Evolutionary conservation across 2,797 vertebrate genomes (phyloP).

Genomic region (Odontamblyopus lacepedii): DNA sequence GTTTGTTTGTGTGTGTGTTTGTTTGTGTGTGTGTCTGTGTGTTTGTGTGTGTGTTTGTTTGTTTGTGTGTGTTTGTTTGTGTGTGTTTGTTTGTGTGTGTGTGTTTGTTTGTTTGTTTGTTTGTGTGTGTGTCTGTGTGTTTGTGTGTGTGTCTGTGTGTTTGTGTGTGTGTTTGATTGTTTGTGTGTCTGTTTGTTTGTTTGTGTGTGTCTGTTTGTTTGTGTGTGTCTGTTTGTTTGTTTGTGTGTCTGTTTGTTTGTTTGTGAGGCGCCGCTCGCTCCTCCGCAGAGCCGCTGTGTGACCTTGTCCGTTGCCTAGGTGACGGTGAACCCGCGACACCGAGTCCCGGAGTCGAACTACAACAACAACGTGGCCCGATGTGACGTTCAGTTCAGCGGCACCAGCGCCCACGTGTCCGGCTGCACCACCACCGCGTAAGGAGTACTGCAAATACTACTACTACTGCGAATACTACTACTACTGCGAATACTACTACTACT

Average conservation of each 20-base stretch:
- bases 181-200: slow-evolving; percentile 51
- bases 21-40: no score
- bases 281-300: no score
- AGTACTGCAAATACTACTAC: neutral
- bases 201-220: slow-evolving; percentile 33
- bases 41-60: no score
- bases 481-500: no score
- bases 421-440: slow-evolving; percentile 76
- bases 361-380: slow-evolving; percentile 82
- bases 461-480: neutral
- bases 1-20: no score
- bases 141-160: slow-evolving; percentile 52
- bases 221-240: slow-evolving; percentile 71
- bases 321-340: slow-evolving; percentile 81
- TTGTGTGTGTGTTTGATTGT: no score
- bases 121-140: no score
- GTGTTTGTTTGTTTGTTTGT: no score
- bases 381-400: slow-evolving; percentile 79
- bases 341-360: slow-evolving; percentile 81
- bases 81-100: no score
- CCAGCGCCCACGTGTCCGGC: slow-evolving; percentile 71
- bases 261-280: neutral
- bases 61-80: no score
- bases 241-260: neutral
- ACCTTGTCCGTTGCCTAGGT: slow-evolving; percentile 62